These are phyloP conservation scores for Drosophila phalerata DNA, from an alignment of 2,888 invertebrate genomes.

Conservation along the genomic window DNA sequence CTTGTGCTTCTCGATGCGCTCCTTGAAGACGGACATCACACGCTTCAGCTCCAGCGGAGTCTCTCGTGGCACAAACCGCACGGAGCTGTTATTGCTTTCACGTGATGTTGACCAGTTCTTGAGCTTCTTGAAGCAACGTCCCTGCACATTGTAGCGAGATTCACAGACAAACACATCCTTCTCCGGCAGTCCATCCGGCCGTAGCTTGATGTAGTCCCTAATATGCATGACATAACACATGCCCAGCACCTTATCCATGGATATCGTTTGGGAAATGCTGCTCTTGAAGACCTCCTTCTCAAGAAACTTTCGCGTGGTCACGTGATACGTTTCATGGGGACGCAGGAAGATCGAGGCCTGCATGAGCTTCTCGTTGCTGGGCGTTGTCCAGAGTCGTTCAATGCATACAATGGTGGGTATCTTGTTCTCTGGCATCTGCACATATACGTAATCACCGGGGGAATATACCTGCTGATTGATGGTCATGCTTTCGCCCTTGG, in stretches of 20 bases:
- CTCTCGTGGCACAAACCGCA: conserved; percentile 89
- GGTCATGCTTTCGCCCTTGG: conserved; percentile 88
- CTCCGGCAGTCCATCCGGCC: conserved; percentile 94
- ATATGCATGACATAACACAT: conserved; percentile 97
- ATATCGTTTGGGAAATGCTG: conserved; percentile 93
- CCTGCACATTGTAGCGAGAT: conserved; percentile 95
- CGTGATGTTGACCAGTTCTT: conserved; percentile 89
- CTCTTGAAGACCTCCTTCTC: conserved; percentile 98
- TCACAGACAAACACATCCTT: conserved; percentile 99
- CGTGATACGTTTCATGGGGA: conserved; percentile 98
- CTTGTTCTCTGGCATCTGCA: conserved; percentile 87
- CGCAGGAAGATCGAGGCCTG: conserved; percentile 96
- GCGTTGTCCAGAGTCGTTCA: conserved; percentile 95
- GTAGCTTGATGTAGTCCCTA: conserved; percentile 96
- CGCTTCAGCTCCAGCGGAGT: conserved; percentile 93
- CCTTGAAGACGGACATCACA: conserved; percentile 96
- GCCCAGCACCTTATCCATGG: conserved; percentile 93
- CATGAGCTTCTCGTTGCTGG: conserved; percentile 93
- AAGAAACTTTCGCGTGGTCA: conserved; percentile 97
- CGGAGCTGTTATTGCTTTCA: conserved; percentile 87
- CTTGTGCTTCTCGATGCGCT: conserved; percentile 95
- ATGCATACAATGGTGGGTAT: conserved; percentile 93
- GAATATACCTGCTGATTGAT: conserved; percentile 92
- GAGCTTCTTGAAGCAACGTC: conserved; percentile 96
- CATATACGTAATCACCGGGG: conserved; percentile 97